phyloP scores from a whole-genome alignment of 2,113 vertebrate genomes.

The Nematolebias whitei region DNA sequence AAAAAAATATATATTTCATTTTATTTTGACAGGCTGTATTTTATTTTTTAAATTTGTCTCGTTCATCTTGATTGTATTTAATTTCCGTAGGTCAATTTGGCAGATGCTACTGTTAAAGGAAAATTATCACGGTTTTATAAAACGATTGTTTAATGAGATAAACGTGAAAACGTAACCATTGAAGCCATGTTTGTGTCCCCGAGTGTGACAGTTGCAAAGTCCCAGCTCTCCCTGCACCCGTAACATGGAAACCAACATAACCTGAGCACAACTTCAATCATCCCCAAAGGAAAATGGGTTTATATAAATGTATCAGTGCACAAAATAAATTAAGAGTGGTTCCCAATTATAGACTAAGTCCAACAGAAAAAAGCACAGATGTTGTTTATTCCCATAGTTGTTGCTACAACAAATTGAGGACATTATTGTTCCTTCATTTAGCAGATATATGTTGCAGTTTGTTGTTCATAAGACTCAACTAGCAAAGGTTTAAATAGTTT shows the following conservation, averaged over 20 bases:
- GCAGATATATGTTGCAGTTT: background rate
- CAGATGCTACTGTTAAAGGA: background rate
- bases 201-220: slow-evolving; percentile 6
- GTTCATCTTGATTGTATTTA: background rate
- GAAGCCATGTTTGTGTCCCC: slow-evolving; percentile 11
- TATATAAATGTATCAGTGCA: background rate
- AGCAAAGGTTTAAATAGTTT: background rate
- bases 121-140: background rate
- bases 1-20: too few relatives aligned
- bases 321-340: background rate
- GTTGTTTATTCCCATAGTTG: too few relatives aligned
- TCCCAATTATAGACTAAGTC: background rate
- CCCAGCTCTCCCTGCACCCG: background rate
- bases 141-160: slow-evolving; percentile 1
- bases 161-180: slow-evolving; percentile 10
- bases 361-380: background rate
- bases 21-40: too few relatives aligned
- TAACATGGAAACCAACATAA: slow-evolving; percentile 23
- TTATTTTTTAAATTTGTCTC: background rate
- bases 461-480: background rate
- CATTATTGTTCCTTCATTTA: too few relatives aligned
- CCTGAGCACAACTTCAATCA: background rate
- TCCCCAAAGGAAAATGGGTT: background rate
- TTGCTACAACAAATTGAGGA: too few relatives aligned
- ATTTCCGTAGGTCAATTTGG: background rate